phyloP scores from a whole-genome alignment of 64 coral and sea anemone genomes.

The Montipora capricornis region DNA sequence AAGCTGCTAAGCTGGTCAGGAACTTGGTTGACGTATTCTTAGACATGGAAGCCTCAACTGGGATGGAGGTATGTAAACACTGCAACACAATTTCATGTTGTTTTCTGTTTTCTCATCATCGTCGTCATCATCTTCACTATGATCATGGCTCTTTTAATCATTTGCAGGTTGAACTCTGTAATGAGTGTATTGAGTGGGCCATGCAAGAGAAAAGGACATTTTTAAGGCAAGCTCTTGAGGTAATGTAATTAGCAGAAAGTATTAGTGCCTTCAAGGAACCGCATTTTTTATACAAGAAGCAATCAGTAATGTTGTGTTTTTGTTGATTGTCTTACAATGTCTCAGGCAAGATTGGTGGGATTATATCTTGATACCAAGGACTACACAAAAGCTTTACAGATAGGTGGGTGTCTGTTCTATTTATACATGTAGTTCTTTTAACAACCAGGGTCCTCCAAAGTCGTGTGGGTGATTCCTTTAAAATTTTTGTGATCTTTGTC shows the following conservation, averaged over 20 bases:
- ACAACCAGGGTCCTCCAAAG: neutral
- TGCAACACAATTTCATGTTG: too few relatives aligned
- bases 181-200: conserved; percentile 97
- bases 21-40: conserved; percentile 92
- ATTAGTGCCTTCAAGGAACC: neutral
- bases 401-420: conserved; percentile 56
- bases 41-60: conserved; percentile 98
- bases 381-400: conserved; percentile 86
- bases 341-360: conserved; percentile 87
- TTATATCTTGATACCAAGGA: conserved; percentile 92
- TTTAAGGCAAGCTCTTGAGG: conserved; percentile 93
- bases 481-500: neutral
- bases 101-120: too few relatives aligned
- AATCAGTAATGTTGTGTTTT: neutral
- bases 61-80: conserved; percentile 74
- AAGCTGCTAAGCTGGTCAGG: conserved; percentile 96
- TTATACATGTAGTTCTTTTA: neutral
- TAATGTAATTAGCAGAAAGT: neutral
- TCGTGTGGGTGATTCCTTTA: neutral
- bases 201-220: conserved; percentile 96
- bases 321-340: neutral
- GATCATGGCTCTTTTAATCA: too few relatives aligned
- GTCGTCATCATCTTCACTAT: too few relatives aligned
- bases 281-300: neutral
- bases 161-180: conserved; percentile 87